Conservation (phyloP, 1,140 invertebrate genomes). For the Protaetia brevitarsis region DNA sequence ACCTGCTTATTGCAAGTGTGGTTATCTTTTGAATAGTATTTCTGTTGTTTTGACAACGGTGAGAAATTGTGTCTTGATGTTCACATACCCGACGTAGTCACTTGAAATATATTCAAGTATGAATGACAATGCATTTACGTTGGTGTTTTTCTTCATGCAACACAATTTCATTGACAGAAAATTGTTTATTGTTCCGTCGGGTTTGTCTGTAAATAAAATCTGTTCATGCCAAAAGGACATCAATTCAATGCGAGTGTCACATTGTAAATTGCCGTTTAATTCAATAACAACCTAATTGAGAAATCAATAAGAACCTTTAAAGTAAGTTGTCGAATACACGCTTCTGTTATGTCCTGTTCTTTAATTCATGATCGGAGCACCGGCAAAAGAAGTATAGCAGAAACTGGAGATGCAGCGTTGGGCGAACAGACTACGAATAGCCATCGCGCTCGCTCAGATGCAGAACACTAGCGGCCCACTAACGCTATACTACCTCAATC, state of each 20-base stretch:
- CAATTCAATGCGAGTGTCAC: conserved; percentile 7
- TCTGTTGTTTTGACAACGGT: no score
- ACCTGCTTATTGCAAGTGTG: no score
- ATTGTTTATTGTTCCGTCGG: background rate
- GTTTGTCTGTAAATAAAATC: background rate
- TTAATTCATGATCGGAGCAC: conserved; percentile 4
- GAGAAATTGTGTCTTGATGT: no score
- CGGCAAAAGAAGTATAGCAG: no score
- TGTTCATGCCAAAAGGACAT: background rate
- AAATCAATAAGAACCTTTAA: conserved; percentile 14
- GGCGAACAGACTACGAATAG: no score
- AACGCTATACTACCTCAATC: background rate
- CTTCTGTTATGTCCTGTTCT: conserved; percentile 3
- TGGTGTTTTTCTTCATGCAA: no score
- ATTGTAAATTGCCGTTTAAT: conserved; percentile 4
- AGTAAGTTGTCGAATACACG: conserved; percentile 11
- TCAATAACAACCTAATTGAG: conserved; percentile 16
- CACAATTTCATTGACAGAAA: background rate
- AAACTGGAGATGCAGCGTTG: no score
- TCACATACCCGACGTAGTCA: no score
- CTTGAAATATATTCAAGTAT: no score
- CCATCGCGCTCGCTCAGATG: background rate
- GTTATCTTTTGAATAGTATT: no score
- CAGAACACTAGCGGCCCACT: background rate
- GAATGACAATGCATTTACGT: no score